phyloP scores from a whole-genome alignment of 1,140 invertebrate genomes.

The Drosophila yakuba region DNA sequence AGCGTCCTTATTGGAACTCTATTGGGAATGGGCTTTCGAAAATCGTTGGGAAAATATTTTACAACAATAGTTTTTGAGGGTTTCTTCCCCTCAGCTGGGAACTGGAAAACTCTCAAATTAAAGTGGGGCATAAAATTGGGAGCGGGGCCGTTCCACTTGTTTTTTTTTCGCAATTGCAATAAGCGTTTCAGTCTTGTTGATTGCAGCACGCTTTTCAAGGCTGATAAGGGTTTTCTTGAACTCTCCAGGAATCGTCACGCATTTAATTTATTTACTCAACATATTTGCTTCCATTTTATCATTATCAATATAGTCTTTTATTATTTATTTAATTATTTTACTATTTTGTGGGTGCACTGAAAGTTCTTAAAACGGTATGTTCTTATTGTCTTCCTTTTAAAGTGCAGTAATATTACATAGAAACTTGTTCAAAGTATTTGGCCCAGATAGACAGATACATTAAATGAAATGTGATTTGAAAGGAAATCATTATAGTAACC shows the following conservation, averaged over 20 bases:
- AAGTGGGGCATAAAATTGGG: not conserved
- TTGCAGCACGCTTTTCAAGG: slow-evolving; percentile 8
- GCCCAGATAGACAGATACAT: no score
- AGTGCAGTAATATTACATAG: no score
- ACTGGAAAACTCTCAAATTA: not conserved
- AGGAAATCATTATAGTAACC: no score
- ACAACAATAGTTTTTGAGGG: not conserved
- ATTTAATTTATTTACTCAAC: not conserved
- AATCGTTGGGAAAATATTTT: not conserved
- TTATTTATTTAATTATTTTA: no score
- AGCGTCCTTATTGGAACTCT: no score
- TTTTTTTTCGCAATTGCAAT: slow-evolving; percentile 5
- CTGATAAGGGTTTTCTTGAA: slow-evolving; percentile 8
- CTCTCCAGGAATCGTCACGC: not conserved
- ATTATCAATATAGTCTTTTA: no score
- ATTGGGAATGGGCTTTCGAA: not conserved
- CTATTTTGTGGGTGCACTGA: no score
- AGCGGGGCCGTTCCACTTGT: not conserved
- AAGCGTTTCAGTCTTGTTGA: slow-evolving; percentile 6
- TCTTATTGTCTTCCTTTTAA: no score
- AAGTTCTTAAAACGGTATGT: not conserved
- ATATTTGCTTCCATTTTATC: no score
- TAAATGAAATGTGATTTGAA: not conserved
- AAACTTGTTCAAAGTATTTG: no score
- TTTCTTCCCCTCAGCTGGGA: not conserved